Conservation (phyloP, 2,113 vertebrate genomes). For the Callithrix jacchus region DNA sequence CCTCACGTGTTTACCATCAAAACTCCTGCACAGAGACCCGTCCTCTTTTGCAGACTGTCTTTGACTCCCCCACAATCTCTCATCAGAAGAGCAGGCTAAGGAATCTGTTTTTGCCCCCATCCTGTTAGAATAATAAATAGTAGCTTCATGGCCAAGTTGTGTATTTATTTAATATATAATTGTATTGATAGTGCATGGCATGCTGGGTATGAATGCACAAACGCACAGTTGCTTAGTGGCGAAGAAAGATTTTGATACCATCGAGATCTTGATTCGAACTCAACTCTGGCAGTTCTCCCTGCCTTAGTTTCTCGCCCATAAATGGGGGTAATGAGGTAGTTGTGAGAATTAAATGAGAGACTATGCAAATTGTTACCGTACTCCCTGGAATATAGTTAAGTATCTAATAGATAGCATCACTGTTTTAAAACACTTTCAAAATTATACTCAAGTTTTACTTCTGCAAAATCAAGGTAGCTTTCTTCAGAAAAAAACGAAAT, state of each 20-base stretch:
- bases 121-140: not conserved
- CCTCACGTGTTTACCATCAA: rapidly evolving
- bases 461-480: not conserved
- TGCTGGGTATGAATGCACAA: not conserved
- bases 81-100: not conserved
- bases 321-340: not conserved
- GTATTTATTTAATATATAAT: not conserved
- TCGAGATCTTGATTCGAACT: not conserved
- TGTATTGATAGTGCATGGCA: too few species aligned
- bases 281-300: not conserved
- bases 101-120: not conserved
- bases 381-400: not conserved
- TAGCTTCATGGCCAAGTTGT: not conserved
- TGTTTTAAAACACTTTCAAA: not conserved
- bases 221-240: not conserved
- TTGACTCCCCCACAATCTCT: not conserved
- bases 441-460: not conserved
- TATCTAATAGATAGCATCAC: not conserved
- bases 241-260: not conserved
- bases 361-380: not conserved
- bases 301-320: not conserved
- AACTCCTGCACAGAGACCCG: not conserved
- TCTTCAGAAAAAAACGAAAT: constrained; percentile 37
- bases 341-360: not conserved
- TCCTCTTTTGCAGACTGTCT: not conserved